Conservation (phyloP, 2,113 vertebrate species). For the Poeciliopsis retropinna region DNA sequence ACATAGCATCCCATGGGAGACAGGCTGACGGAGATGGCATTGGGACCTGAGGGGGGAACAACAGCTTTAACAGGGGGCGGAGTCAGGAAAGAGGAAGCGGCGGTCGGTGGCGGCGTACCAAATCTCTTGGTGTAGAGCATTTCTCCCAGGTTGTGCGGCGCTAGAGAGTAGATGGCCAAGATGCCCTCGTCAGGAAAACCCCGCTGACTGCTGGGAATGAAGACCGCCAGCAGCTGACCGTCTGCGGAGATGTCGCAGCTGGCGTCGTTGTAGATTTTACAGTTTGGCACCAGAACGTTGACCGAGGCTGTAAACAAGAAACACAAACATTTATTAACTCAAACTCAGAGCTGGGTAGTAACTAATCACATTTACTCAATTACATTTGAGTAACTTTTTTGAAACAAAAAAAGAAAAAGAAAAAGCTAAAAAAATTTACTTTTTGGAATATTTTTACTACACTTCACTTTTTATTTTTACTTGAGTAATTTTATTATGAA, state of each 20-base stretch:
- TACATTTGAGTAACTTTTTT: too few relatives aligned
- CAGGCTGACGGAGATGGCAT: slow-evolving; percentile 97
- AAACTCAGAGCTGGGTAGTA: not conserved
- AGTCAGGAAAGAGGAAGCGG: not conserved
- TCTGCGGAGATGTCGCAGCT: slow-evolving; percentile 98
- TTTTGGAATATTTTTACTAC: too few relatives aligned
- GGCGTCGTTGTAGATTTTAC: slow-evolving; percentile 99
- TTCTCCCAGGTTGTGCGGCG: slow-evolving; percentile 98
- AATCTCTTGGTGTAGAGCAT: slow-evolving; percentile 99
- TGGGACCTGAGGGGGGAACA: slow-evolving; percentile 83
- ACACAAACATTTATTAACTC: not conserved
- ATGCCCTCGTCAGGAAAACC: slow-evolving; percentile 98
- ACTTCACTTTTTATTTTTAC: too few relatives aligned
- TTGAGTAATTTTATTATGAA: too few relatives aligned
- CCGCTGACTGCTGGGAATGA: slow-evolving; percentile 97
- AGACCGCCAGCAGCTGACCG: slow-evolving; percentile 95
- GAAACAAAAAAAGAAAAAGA: too few relatives aligned
- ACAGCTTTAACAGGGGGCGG: not conserved
- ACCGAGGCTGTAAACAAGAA: slow-evolving; percentile 83
- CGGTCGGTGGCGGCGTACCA: slow-evolving; percentile 72
- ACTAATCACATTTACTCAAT: too few relatives aligned
- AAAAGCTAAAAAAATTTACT: too few relatives aligned
- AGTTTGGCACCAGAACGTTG: slow-evolving; percentile 98
- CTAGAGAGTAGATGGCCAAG: slow-evolving; percentile 95
- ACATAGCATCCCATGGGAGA: slow-evolving; percentile 98